Conservation (phyloP, 2,113 vertebrate species). For the Lophius piscatorius region DNA sequence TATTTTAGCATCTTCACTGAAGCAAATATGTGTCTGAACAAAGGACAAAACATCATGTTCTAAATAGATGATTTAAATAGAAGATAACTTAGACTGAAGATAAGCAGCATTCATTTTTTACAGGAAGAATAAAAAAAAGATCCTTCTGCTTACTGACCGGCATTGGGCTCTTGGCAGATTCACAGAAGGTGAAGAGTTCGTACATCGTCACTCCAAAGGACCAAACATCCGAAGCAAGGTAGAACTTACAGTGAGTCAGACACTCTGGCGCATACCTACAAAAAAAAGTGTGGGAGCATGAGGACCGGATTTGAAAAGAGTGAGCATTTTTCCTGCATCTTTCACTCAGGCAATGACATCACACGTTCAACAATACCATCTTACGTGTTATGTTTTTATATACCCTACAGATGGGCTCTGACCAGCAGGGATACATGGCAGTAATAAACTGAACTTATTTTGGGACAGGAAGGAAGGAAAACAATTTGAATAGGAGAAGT, state of each 20-base stretch:
- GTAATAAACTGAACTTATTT: not conserved
- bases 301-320: too few relatives aligned
- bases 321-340: too few relatives aligned
- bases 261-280: conserved; percentile 96
- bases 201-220: conserved; percentile 96
- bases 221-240: conserved; percentile 95
- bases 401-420: not conserved
- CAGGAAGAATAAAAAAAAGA: too few relatives aligned
- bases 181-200: conserved; percentile 94
- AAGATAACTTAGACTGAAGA: too few relatives aligned
- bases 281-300: not conserved
- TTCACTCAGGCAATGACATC: not conserved
- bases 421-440: not conserved
- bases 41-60: too few relatives aligned
- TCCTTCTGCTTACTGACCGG: conserved; percentile 71
- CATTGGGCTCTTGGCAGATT: conserved; percentile 88
- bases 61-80: too few relatives aligned
- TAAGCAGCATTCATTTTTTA: too few relatives aligned
- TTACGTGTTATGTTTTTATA: too few relatives aligned
- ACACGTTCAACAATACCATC: too few relatives aligned
- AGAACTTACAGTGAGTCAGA: conserved; percentile 92
- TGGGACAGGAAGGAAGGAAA: too few relatives aligned
- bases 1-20: too few relatives aligned
- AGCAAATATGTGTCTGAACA: too few relatives aligned
- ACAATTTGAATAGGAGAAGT: not conserved